Evolutionary conservation across 2,797 vertebrate genomes (phyloP).

Genomic region (Muraenolepis orangiensis): DNA sequence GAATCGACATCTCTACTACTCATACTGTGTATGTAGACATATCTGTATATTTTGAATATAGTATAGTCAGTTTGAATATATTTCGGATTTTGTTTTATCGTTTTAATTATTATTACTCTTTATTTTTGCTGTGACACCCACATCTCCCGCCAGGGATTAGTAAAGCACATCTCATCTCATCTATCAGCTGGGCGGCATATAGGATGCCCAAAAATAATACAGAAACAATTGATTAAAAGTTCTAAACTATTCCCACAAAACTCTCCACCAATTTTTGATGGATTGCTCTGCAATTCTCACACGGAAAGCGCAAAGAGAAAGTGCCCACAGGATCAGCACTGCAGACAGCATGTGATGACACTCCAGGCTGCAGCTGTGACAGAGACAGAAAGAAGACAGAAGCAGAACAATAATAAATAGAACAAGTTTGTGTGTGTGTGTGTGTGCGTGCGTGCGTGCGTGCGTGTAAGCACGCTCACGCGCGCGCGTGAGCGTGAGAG

Average conservation of each 20-base stretch:
- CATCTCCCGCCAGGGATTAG: background rate
- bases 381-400: slow-evolving; percentile 11
- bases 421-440: background rate
- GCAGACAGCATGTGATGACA: background rate
- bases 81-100: background rate
- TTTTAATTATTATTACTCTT: slow-evolving; percentile 1
- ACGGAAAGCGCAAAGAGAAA: background rate
- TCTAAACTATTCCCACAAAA: background rate
- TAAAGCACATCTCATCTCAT: background rate
- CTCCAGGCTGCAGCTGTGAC: background rate
- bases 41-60: background rate
- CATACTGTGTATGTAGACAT: background rate
- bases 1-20: background rate
- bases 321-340: background rate
- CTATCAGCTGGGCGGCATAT: background rate
- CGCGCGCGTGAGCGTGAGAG: background rate
- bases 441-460: background rate
- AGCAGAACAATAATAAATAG: background rate
- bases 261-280: background rate
- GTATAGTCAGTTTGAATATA: background rate
- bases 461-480: no score
- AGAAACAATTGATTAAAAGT: slow-evolving; percentile 1
- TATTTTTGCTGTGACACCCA: background rate
- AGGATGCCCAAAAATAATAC: background rate
- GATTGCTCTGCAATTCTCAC: background rate